Evolutionary conservation across 2,888 invertebrate genomes (phyloP), one percentile per base, ranked within the genome.

Genomic region (Scotopteryx bipunctaria): DNA sequence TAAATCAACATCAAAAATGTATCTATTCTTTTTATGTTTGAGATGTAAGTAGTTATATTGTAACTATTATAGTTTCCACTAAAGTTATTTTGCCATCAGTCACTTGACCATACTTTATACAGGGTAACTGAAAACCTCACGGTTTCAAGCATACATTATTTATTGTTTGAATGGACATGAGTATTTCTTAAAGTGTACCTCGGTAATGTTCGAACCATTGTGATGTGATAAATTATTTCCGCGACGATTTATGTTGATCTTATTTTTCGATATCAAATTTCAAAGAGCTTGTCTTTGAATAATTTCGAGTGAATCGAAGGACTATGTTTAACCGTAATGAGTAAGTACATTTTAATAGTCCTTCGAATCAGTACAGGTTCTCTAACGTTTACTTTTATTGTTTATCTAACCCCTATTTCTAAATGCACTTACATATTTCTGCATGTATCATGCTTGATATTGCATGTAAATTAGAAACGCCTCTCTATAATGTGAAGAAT

Each of bases 301-400:
- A 14, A 9, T 31, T 23, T 17, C 46, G n/a, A 29, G 53, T 57
- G 48, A 54, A 35, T 57, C 57, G 55, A 59, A 62, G 59, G 59
- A 57, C 57, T 61, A 54, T 49, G 16, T 13, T 8, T 50, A 51
- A 44, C 42, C 5, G 15, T 48, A 56, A 54, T 54, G 44, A 57
- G 61, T 62, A 57, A 50, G 45, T 54, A 44, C 44, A 15, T 44
- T 48, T 44, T 38, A 31, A 40, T 40, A 48, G 57, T 61, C 61
- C 57, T 61, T 61, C 57, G 61, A 57, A 55, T 59, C 57, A 49
- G 48, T 33, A 48, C 16, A 14, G 17, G 40, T 38, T 17, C 5
- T 14, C 8, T 44, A 43, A 13, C 15, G 2, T 19, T 14, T 16
- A 9, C 23, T n/a, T 37, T 2, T 29, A n/a, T 17, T 4, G 40